Conservation (phyloP, 1,140 invertebrate species). For the Arion vulgaris region DNA sequence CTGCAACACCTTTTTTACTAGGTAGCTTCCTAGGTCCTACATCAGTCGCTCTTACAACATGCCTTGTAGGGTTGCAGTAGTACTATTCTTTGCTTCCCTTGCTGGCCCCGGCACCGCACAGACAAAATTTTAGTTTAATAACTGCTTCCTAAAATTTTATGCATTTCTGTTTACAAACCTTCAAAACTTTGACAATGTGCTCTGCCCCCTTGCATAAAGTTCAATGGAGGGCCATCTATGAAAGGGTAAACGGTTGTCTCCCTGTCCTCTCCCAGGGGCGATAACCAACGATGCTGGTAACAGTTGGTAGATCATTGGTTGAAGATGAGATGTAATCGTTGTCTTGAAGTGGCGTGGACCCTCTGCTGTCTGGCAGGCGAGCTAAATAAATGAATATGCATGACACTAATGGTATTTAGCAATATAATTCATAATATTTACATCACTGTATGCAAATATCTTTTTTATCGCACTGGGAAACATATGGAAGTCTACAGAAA, state of each 20-base stretch:
- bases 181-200: constrained; percentile 75
- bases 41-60: too few species aligned
- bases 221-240: not conserved
- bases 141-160: too few species aligned
- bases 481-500: too few species aligned
- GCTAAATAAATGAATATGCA: constrained; percentile 18
- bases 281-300: constrained; percentile 35
- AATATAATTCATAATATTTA: not conserved
- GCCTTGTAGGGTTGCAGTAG: too few species aligned
- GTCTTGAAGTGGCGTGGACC: constrained; percentile 62
- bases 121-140: too few species aligned
- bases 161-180: constrained; percentile 66
- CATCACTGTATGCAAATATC: too few species aligned
- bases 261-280: constrained; percentile 44
- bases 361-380: constrained; percentile 59
- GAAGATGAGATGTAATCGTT: constrained; percentile 52
- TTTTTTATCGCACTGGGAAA: too few species aligned
- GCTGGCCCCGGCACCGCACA: too few species aligned
- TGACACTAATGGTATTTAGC: not conserved
- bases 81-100: too few species aligned
- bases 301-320: constrained; percentile 32
- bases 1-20: too few species aligned
- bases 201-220: constrained; percentile 21
- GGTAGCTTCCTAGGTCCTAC: too few species aligned
- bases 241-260: constrained; percentile 10